Conservation (phyloP, 2,888 invertebrate genomes). For the Plebejus argus region DNA sequence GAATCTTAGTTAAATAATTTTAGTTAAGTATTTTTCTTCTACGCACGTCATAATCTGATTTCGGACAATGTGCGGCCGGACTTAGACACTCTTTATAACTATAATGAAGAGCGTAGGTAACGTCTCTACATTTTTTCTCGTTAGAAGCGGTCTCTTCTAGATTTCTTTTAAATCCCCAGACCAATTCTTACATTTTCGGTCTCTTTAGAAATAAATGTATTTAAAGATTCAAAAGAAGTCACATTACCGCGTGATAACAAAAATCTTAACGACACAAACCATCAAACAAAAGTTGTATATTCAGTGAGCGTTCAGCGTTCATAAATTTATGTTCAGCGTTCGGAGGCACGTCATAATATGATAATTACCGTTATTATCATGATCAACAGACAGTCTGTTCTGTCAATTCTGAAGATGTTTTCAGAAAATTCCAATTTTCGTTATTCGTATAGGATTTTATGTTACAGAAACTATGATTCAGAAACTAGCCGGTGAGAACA, state of each 20-base stretch:
- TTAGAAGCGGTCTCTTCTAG: neutral
- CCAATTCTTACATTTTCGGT: neutral
- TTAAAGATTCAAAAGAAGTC: constrained; percentile 3
- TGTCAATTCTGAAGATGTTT: no score
- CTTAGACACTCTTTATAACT: neutral
- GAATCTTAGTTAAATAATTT: neutral
- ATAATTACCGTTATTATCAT: neutral
- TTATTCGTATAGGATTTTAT: no score
- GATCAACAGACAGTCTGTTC: neutral
- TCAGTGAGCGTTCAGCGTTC: neutral
- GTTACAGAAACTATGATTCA: no score
- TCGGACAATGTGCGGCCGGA: no score
- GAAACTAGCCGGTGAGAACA: no score
- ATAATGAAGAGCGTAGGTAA: neutral
- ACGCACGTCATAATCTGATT: no score
- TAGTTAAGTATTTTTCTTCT: neutral
- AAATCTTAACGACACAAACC: constrained; percentile 6
- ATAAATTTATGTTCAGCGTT: constrained; percentile 18
- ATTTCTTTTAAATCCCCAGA: no score
- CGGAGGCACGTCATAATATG: constrained; percentile 3
- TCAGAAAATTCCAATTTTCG: neutral
- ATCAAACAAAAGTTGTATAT: constrained; percentile 17
- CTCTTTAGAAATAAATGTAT: neutral
- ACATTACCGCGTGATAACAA: neutral
- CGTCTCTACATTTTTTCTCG: neutral